Evolutionary conservation across 2,888 invertebrate genomes (phyloP).

Genomic region (Andrena haemorrhoa): DNA sequence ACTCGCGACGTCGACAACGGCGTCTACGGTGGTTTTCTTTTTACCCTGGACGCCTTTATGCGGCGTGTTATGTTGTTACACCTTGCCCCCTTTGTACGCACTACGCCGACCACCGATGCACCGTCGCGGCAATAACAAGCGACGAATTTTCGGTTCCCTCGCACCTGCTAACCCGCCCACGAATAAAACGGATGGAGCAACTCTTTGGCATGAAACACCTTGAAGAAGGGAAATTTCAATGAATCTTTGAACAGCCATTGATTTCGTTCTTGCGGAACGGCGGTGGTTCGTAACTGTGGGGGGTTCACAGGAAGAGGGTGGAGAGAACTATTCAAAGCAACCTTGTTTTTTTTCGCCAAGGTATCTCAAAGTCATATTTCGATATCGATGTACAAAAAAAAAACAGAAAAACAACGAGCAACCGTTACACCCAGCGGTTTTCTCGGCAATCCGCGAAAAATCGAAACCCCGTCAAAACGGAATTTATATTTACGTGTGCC

Average conservation of each 20-base stretch:
- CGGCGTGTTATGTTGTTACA: conserved; percentile 29
- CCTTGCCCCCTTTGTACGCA: conserved; percentile 12
- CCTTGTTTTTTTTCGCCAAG: background rate
- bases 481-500: conserved; percentile 53
- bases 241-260: background rate
- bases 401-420: background rate
- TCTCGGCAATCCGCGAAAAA: conserved; percentile 5
- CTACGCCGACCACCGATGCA: conserved; percentile 2
- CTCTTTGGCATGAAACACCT: conserved; percentile 7
- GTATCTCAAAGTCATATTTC: background rate
- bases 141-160: conserved; percentile 38
- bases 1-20: conserved; percentile 42
- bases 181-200: conserved; percentile 43
- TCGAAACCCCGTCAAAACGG: conserved; percentile 14
- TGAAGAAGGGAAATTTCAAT: conserved; percentile 35
- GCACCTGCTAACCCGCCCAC: background rate
- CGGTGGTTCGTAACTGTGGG: background rate
- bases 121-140: conserved; percentile 33
- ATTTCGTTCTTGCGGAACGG: background rate
- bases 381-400: background rate
- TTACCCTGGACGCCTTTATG: conserved; percentile 34
- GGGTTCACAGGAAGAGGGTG: background rate
- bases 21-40: conserved; percentile 54
- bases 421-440: conserved; percentile 1
- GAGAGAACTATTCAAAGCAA: background rate